These are phyloP conservation scores for Leptogaster cylindrica DNA, from an alignment of 2,888 invertebrate species.

Conservation along the genomic window DNA sequence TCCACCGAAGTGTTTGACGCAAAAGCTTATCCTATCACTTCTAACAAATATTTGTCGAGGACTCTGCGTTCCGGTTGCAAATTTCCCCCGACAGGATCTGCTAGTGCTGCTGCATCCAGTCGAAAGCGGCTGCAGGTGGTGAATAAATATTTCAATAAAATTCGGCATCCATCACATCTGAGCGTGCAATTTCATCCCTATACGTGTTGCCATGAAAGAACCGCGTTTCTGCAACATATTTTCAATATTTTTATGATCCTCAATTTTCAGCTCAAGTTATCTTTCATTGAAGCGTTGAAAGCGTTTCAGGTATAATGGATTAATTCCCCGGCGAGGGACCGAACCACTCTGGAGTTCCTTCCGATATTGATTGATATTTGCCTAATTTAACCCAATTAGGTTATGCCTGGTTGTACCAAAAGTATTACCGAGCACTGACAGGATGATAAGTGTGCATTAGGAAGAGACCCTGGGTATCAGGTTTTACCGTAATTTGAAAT, in stretches of 20 bases:
- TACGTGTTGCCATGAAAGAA: neutral
- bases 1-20: too few species aligned
- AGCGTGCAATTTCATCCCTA: neutral
- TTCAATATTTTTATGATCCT: slow-evolving; percentile 19
- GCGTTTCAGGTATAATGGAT: slow-evolving; percentile 18
- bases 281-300: slow-evolving; percentile 24
- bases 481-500: slow-evolving; percentile 1
- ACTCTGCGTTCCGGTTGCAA: too few species aligned
- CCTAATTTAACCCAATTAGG: slow-evolving; percentile 36
- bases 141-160: slow-evolving; percentile 11
- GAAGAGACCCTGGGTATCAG: neutral
- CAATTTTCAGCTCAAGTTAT: slow-evolving; percentile 25
- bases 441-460: neutral
- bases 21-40: too few species aligned
- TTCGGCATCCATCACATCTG: slow-evolving; percentile 22
- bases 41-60: too few species aligned
- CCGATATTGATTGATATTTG: slow-evolving; percentile 32
- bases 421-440: neutral
- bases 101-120: too few species aligned
- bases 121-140: too few species aligned
- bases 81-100: too few species aligned
- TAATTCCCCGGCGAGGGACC: slow-evolving; percentile 18
- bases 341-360: neutral
- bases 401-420: neutral
- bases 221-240: neutral